Evolutionary conservation across 2,797 vertebrate genomes (phyloP).

Genomic region (Alca torda): DNA sequence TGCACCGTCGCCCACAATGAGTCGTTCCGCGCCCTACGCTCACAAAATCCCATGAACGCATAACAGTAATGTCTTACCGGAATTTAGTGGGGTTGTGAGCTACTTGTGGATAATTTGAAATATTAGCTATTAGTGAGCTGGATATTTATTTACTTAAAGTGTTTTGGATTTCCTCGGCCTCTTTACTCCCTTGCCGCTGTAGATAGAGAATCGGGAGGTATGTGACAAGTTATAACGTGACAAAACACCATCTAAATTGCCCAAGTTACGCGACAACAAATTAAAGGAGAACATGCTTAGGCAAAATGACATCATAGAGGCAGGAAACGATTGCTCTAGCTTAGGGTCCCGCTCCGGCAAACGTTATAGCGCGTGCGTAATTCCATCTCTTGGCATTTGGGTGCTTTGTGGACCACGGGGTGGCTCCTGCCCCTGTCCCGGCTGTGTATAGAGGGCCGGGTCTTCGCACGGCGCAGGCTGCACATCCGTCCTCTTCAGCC

Average conservation of each 20-base stretch:
- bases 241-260: slow-evolving; percentile 14
- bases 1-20: not conserved
- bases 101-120: slow-evolving; percentile 24
- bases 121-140: slow-evolving; percentile 2
- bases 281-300: not conserved
- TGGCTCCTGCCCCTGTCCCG: not conserved
- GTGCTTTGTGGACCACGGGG: not conserved
- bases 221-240: not conserved
- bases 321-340: not conserved
- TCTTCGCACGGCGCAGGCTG: not conserved
- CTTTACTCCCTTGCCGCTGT: not conserved
- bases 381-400: not conserved
- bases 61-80: not conserved
- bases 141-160: slow-evolving; percentile 18
- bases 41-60: not conserved
- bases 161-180: not conserved
- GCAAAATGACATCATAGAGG: not conserved
- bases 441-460: not conserved
- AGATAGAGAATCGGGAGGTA: not conserved
- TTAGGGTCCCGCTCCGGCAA: not conserved
- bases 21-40: not conserved
- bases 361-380: rapidly evolving
- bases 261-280: not conserved
- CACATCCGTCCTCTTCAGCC: not conserved
- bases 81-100: not conserved